Conservation (phyloP, 2,113 vertebrate genomes). For the Nyctibius bracteatus region DNA sequence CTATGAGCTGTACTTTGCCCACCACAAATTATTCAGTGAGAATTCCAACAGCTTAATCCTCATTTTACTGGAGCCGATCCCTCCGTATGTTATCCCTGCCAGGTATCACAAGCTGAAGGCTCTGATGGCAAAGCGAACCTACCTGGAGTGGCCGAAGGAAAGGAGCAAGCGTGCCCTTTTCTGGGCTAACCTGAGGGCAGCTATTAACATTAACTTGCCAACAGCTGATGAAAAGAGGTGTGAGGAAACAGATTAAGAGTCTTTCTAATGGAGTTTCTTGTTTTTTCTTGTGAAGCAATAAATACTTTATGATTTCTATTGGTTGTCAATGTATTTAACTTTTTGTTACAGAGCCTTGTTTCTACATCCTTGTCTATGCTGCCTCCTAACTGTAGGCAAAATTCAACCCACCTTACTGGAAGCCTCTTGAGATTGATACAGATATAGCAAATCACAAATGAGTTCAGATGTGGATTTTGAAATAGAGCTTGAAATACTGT, state of each 20-base stretch:
- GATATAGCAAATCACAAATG: not conserved
- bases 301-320: not conserved
- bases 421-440: not conserved
- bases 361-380: not conserved
- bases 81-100: conserved; percentile 66
- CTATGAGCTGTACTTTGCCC: conserved; percentile 92
- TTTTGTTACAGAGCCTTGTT: not conserved
- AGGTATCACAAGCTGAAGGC: not conserved
- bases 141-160: conserved; percentile 88
- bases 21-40: conserved; percentile 79
- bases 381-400: not conserved
- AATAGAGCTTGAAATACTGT: not conserved
- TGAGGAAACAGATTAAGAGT: not conserved
- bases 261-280: not conserved
- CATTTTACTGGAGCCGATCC: conserved; percentile 86
- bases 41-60: conserved; percentile 80
- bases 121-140: conserved; percentile 84
- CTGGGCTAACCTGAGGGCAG: conserved; percentile 85
- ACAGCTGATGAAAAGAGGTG: not conserved
- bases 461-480: not conserved
- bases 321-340: not conserved
- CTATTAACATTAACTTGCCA: conserved; percentile 69
- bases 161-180: conserved; percentile 82
- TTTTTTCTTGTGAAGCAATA: not conserved
- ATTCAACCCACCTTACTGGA: not conserved